These are phyloP conservation scores for Acronicta alni DNA, from an alignment of 2,888 invertebrate species.

Conservation along the genomic window DNA sequence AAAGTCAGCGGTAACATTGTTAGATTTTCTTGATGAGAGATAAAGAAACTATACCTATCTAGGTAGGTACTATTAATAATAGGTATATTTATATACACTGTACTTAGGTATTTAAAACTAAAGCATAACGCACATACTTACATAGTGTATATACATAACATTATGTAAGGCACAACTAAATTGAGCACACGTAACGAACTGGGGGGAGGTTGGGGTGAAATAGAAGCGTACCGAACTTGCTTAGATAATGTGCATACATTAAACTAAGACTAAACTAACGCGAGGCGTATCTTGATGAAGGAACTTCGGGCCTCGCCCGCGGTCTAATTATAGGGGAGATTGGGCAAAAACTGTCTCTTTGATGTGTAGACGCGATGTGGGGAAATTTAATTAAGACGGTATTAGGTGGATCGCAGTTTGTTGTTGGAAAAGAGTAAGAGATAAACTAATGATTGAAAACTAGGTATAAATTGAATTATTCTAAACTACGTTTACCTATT, in stretches of 20 bases:
- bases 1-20: no score
- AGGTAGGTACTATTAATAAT: no score
- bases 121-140: conserved; percentile 14
- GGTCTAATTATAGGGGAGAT: conserved; percentile 82
- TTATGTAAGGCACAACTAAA: conserved; percentile 67
- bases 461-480: conserved; percentile 9
- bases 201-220: conserved; percentile 61
- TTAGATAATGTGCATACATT: conserved; percentile 90
- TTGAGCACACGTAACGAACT: conserved; percentile 76
- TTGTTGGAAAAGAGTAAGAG: conserved; percentile 29
- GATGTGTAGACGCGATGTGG: conserved; percentile 49
- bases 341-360: conserved; percentile 66
- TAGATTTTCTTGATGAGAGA: no score
- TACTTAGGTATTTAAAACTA: conserved; percentile 13
- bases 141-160: conserved; percentile 31
- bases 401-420: conserved; percentile 38
- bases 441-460: conserved; percentile 26
- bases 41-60: neutral
- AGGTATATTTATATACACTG: no score
- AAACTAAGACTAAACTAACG: conserved; percentile 88
- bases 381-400: conserved; percentile 60
- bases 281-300: conserved; percentile 84
- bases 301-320: conserved; percentile 80
- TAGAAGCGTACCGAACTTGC: conserved; percentile 77
- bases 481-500: no score